These are phyloP conservation scores for Trogon surrucura DNA, from an alignment of 2,113 vertebrate species.

Conservation along the genomic window DNA sequence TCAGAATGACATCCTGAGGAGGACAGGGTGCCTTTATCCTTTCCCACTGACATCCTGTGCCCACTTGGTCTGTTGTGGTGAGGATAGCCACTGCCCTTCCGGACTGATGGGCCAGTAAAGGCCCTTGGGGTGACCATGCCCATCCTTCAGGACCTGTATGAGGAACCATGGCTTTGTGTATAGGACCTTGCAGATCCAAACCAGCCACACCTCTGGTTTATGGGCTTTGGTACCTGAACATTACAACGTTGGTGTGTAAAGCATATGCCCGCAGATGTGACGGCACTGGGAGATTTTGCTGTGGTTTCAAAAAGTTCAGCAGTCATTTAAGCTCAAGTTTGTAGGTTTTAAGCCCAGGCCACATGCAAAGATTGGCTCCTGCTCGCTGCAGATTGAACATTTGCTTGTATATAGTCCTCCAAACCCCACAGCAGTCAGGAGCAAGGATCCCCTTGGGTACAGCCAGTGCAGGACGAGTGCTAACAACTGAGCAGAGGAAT, in stretches of 20 bases:
- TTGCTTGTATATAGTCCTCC: not conserved
- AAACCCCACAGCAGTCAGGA: not conserved
- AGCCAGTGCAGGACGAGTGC: not conserved
- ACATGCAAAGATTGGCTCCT: not conserved
- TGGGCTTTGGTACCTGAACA: not conserved
- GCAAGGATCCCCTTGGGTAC: not conserved
- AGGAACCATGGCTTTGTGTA: not conserved
- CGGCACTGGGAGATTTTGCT: rapidly evolving
- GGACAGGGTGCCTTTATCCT: not conserved
- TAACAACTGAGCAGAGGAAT: not conserved
- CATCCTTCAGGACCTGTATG: not conserved
- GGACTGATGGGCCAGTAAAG: not conserved
- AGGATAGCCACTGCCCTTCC: not conserved
- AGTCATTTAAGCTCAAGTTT: not conserved
- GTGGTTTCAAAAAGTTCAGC: not conserved
- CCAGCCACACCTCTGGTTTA: not conserved
- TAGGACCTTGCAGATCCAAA: not conserved
- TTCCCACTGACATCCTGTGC: not conserved
- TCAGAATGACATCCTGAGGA: not conserved
- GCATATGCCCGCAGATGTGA: rapidly evolving
- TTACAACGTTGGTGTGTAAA: rapidly evolving
- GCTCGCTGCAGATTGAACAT: not conserved
- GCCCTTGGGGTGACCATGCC: not conserved
- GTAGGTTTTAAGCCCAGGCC: not conserved
- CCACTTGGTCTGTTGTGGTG: not conserved